These are phyloP conservation scores for Anseranas semipalmata DNA, from an alignment of 2,113 vertebrate species.

Conservation along the genomic window DNA sequence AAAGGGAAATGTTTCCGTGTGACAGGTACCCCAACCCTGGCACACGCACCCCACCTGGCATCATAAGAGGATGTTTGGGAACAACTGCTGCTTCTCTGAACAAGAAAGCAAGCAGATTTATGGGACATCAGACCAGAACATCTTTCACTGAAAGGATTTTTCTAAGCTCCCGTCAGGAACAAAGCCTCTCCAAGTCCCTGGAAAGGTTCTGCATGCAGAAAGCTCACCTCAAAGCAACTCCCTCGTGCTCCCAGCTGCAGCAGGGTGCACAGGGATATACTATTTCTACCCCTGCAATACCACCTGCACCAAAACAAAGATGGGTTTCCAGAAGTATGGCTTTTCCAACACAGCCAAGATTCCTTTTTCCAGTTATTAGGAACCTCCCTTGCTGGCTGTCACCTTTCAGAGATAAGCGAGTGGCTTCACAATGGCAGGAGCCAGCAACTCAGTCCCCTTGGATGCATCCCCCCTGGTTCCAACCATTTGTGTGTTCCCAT, in stretches of 20 bases:
- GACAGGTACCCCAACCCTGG: not conserved
- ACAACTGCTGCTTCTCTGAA: not conserved
- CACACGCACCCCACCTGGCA: not conserved
- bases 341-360: not conserved
- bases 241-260: not conserved
- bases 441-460: no score
- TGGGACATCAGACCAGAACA: not conserved
- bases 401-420: no score
- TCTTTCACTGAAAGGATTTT: not conserved
- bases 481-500: no score
- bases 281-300: not conserved
- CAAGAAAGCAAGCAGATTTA: not conserved
- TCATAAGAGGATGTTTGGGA: not conserved
- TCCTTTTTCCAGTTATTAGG: no score
- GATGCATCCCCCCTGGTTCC: no score
- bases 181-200: not conserved
- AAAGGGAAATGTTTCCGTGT: not conserved
- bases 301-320: not conserved
- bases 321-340: not conserved
- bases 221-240: not conserved
- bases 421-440: no score
- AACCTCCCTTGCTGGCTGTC: no score
- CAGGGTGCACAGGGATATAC: not conserved
- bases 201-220: not conserved
- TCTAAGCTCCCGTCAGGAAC: not conserved